phyloP scores from a whole-genome alignment of 2,888 invertebrate species.

The Acleris sparsana region DNA sequence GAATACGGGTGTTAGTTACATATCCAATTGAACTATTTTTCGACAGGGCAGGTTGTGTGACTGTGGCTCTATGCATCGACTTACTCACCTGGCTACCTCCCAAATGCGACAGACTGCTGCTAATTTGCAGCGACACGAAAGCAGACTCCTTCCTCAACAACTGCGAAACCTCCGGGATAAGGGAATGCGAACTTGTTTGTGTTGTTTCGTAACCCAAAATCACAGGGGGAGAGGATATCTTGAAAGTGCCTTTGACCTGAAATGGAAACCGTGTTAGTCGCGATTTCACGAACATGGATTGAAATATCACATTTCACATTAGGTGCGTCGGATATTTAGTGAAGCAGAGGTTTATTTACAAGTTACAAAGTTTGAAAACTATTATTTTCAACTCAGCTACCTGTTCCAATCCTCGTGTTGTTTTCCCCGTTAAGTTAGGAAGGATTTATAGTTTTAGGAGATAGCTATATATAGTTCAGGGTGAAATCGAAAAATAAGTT shows the following conservation, averaged over 20 bases:
- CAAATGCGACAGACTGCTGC: slow-evolving; percentile 64
- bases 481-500: too few species aligned
- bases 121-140: slow-evolving; percentile 63
- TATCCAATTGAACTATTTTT: too few species aligned
- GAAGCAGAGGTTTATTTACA: too few species aligned
- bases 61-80: too few species aligned
- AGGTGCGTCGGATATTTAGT: neutral
- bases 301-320: too few species aligned
- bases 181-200: slow-evolving; percentile 47
- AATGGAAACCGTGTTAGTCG: slow-evolving; percentile 48
- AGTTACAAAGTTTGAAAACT: too few species aligned
- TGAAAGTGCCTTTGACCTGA: slow-evolving; percentile 93
- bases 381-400: too few species aligned
- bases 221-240: slow-evolving; percentile 88
- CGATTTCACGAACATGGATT: neutral
- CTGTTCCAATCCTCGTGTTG: too few species aligned
- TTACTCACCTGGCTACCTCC: slow-evolving; percentile 49
- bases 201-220: slow-evolving; percentile 86
- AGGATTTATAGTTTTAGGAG: too few species aligned
- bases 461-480: too few species aligned
- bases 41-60: neutral
- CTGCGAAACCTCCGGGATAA: slow-evolving; percentile 64
- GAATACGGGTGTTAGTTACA: too few species aligned
- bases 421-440: too few species aligned
- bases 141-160: slow-evolving; percentile 66